Evolutionary conservation across 2,888 invertebrate species (phyloP), one percentile per base, ranked within the genome.

Genomic region (Nowickia ferox): DNA sequence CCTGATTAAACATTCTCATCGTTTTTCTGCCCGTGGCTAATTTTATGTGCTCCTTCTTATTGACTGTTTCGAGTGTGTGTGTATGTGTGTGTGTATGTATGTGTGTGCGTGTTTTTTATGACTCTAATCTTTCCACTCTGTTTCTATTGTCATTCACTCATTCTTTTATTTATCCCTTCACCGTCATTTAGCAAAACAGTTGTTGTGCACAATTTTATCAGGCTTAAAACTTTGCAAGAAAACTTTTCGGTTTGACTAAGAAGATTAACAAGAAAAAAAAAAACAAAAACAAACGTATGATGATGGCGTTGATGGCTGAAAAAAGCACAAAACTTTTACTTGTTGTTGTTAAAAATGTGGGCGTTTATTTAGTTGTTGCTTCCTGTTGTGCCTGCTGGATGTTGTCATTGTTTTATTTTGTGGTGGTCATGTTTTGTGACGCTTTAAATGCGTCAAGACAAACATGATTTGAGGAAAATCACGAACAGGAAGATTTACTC

Each of bases 391-490:
- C 11, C 8, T 63, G 38, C 30, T 19, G 30, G 6, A 30, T 30
- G 30, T 15, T 46, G 40, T 10, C 55, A 10, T 65, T 65, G 48
- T 76, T 72, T 59, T 30, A 44, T 63, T 79, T 61, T 51, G 66
- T 76, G 71, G 65, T 74, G 85, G 78, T 79, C 78, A 79, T 78
- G 81, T 82, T 76, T 71, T 74, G 75, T 71, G 71, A 75, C 75
- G 85, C 69, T 85, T 75, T 82, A 77, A 82, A 78, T 85, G 78
- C 78, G 82, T 86, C 79, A 65, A 75, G 78, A 30, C 51, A 71
- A 78, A 86, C 78, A 79, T 59, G 82, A 86, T 82, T 86, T 82
- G 46, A 57, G 76, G 78, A 79, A 78, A 78, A 82, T 79, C 75
- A 78, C 78, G 71, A 86, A 74, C 65, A 69, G 59, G 30, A 79